Evolutionary conservation across 1,140 invertebrate genomes (phyloP), one percentile per base, ranked within the genome.

Genomic region (Anagrus nilaparvatae): DNA sequence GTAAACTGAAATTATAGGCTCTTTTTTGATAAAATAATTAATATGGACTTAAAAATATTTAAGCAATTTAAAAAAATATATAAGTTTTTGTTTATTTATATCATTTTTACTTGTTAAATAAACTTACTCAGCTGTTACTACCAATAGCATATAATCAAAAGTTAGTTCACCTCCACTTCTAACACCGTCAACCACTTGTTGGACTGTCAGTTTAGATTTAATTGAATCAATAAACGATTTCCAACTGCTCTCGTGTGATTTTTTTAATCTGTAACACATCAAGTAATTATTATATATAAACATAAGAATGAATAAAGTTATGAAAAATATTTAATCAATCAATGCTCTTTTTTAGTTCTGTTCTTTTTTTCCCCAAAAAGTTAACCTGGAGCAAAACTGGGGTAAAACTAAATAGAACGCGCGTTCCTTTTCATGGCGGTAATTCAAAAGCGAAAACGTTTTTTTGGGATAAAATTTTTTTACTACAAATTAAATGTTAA

Each of bases 121-220:
- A 40, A 70, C 73, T 77, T 71, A 87, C 83, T 84, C 83, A 32
- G 85, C 85, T 23, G 86, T 80, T 43, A 87, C 69, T 35, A 87
- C 77, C 25, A 89, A 61, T 37, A 82, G 69, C 14, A 89, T 63
- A 58, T 84, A 91, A 65, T 91, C 86, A 61, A 90, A 91, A 1
- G 82, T 84, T 20, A 89, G 65, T 41, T 79, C 73, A n/a, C 83
- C 83, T 10, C 82, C 82, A 24, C 73, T 73, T 34, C 78, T 66
- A 3, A 91, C 84, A 2, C 79, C 78, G 54, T 85, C 82, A 1
- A 91, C 84, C 1, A 91, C 85, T 72, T 88, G 81, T 46, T 85
- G 83, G 18, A 90, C 85, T 6, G 85, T 86, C 47, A 89, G 63
- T 56, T 87, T 80, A 12, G 85, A 84, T 53, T 80, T 71, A 47